These are phyloP conservation scores for Typhlichthys subterraneus DNA, from an alignment of 2,797 vertebrate genomes.

Conservation along the genomic window DNA sequence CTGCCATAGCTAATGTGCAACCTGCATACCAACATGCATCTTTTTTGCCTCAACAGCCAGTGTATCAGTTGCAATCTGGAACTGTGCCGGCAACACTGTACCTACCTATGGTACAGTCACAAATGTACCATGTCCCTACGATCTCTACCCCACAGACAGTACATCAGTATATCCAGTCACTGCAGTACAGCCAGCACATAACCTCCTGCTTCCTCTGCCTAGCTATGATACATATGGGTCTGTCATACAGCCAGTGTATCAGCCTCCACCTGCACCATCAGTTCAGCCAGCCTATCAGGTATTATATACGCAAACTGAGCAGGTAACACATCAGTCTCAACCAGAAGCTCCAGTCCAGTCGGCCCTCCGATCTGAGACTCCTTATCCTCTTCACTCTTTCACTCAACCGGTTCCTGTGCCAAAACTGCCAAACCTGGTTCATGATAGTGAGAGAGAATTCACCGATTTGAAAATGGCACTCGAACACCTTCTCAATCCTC, in stretches of 20 bases:
- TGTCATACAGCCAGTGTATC: neutral
- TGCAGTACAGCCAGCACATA: neutral
- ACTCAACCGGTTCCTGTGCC: conserved; percentile 21
- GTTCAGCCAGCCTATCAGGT: neutral
- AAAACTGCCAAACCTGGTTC: conserved; percentile 3
- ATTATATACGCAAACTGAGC: neutral
- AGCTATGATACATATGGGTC: neutral
- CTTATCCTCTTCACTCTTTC: neutral
- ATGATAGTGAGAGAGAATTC: conserved; percentile 24
- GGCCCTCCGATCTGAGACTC: neutral
- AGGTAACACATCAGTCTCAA: neutral
- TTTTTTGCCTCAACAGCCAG: no score
- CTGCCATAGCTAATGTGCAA: no score
- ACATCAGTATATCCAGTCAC: neutral
- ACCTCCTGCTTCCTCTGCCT: neutral
- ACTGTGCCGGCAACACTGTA: no score
- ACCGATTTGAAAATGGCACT: conserved; percentile 23
- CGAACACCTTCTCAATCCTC: conserved; percentile 6
- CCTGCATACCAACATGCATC: no score
- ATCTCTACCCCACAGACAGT: no score
- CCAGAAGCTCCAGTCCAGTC: neutral
- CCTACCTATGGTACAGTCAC: no score
- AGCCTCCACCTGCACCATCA: neutral
- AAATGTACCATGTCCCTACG: no score
- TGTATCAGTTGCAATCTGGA: no score